Evolutionary conservation across 92 coral and sea anemone species (phyloP), one percentile per base, ranked within the genome.

Genomic region (Meandrina meandrites): DNA sequence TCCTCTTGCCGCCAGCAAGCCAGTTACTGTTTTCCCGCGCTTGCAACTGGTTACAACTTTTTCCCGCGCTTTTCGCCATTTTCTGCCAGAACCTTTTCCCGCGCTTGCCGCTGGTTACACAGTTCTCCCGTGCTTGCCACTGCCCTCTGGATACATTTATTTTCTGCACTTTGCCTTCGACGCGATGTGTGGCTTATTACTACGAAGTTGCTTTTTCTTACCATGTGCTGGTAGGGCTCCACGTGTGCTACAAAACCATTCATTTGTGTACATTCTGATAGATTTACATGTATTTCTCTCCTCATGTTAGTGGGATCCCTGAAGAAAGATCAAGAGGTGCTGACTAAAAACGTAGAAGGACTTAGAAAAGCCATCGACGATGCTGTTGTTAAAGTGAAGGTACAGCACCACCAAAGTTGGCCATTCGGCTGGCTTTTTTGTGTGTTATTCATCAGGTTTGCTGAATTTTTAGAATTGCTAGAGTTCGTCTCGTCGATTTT

Each of bases 321-420:
- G 51, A 96, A 96, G 86, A 95, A 94, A 53, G 99, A 97, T 93
- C 96, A 92, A 60, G 92, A 88, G 13, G 84, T 86, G 8, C 78
- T 95, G 58, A 54, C 79, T 27, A 89, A 92, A 83, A 92, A 95
- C 69, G 93, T 97, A 42, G 74, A 88, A 50, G 97, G 85, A 64
- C 92, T 97, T 54, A 83, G 81, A 71, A 91, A 92, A 30, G 96
- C 94, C n/a, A 93, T 95, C 8, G 51, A 81, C 7, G 88, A 84
- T 48, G 90, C 99, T 14, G 89, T 95, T 36, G 84, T 76, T 6
- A 97, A 97, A 76, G 93, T 97, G 40, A 97, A 95, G 98, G 99
- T 97, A 54, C 24, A 24, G 7, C 35, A 15, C 9, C 9, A 2
- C 37, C 34, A 36, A 73, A 36, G 37, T 56, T 10, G n/a, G 15